Percentiles rank a stretch among this genome's conserved stretches.
These are phyloP conservation scores for Daphoenositta chrysoptera DNA, from an alignment of 2,113 vertebrate species.

Conservation along the genomic window DNA sequence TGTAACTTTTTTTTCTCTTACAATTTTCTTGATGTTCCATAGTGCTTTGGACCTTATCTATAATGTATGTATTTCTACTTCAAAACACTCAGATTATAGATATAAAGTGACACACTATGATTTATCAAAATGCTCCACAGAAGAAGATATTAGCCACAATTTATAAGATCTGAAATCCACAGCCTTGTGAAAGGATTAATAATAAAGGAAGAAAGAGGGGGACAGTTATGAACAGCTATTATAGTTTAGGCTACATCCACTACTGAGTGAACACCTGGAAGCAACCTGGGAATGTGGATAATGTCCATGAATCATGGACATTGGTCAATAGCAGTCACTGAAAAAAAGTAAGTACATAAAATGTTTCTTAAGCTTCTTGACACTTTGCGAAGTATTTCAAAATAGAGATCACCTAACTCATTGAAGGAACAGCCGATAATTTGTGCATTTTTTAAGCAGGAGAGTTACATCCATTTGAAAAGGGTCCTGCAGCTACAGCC, in stretches of 20 bases:
- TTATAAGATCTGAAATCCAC: not conserved
- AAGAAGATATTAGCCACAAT: not conserved
- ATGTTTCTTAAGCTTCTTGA: not conserved
- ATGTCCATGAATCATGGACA: not conserved
- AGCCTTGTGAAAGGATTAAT: not conserved
- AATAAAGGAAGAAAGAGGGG: not conserved
- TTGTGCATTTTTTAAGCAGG: not conserved
- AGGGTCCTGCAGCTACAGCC: not conserved
- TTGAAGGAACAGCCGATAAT: not conserved
- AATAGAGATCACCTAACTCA: not conserved
- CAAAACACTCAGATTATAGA: conserved; percentile 28
- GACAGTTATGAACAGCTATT: not conserved
- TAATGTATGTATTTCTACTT: conserved; percentile 13
- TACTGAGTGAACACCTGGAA: not conserved
- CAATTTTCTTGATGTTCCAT: not conserved
- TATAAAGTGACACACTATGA: not conserved
- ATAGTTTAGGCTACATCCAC: not conserved
- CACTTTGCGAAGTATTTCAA: not conserved
- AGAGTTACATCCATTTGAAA: not conserved
- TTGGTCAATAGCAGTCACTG: not conserved
- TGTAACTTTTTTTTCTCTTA: not conserved
- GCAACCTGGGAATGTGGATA: not conserved
- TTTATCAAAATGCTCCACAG: conserved; percentile 15
- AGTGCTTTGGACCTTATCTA: conserved; percentile 15
- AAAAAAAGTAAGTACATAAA: not conserved